Conservation (phyloP, 2,888 invertebrate genomes). For the Drosophila lutescens region DNA sequence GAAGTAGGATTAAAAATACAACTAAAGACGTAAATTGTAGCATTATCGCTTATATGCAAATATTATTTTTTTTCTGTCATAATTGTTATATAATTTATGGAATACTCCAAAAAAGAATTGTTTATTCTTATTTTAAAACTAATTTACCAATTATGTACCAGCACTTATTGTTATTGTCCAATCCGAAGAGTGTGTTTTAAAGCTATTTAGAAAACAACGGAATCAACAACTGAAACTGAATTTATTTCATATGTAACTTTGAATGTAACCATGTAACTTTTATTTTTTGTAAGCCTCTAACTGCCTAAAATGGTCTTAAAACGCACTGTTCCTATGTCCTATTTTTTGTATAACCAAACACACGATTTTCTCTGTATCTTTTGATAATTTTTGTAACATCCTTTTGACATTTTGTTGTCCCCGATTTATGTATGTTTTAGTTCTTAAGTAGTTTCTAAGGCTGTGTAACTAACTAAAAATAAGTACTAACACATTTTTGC, state of each 20-base stretch:
- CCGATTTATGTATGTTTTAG: slow-evolving; percentile 54
- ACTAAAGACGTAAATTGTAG: slow-evolving; percentile 63
- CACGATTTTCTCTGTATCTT: slow-evolving; percentile 35
- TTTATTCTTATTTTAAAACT: slow-evolving; percentile 27
- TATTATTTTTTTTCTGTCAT: slow-evolving; percentile 15
- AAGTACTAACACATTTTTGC: slow-evolving; percentile 31
- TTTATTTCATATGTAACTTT: slow-evolving; percentile 17
- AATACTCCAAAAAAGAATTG: slow-evolving; percentile 29
- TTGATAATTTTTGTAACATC: slow-evolving; percentile 34
- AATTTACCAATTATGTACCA: slow-evolving; percentile 20
- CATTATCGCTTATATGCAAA: slow-evolving; percentile 4
- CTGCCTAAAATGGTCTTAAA: slow-evolving; percentile 20
- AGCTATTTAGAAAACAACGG: slow-evolving; percentile 10
- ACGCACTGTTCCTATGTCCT: slow-evolving; percentile 24
- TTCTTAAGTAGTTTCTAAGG: slow-evolving; percentile 76
- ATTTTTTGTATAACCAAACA: slow-evolving; percentile 13
- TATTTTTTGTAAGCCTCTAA: slow-evolving; percentile 19
- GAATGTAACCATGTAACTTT: neutral
- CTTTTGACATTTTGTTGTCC: slow-evolving; percentile 38
- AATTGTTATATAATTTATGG: slow-evolving; percentile 29
- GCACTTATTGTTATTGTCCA: slow-evolving; percentile 12
- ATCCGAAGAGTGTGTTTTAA: slow-evolving; percentile 26
- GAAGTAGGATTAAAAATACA: slow-evolving; percentile 40
- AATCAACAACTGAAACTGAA: slow-evolving; percentile 27
- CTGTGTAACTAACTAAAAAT: slow-evolving; percentile 73